A percentile compares a stretch with the other conserved stretches of the same genome.
phyloP scores from a whole-genome alignment of 2,113 vertebrate genomes.

The Hylia prasina region DNA sequence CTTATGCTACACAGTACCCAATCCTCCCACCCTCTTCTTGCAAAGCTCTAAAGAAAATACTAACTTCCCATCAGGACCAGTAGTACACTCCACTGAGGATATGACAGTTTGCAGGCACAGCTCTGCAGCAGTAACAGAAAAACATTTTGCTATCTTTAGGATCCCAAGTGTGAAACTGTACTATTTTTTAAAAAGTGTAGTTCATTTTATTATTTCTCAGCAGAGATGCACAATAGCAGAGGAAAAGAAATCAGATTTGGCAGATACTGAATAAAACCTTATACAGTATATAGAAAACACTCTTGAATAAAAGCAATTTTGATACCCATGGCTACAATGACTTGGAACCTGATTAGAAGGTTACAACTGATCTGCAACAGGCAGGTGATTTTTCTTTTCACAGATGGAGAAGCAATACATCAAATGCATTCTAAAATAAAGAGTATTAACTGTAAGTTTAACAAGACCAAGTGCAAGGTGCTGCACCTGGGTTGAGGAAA shows the following conservation, averaged over 20 bases:
- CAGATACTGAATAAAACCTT: neutral
- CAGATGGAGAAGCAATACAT: neutral
- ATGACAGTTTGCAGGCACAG: neutral
- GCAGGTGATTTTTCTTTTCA: neutral
- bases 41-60: neutral
- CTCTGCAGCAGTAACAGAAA: neutral
- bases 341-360: neutral
- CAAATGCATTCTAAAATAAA: neutral
- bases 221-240: neutral
- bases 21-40: neutral
- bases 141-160: constrained; percentile 12
- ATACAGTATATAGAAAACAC: neutral
- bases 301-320: neutral
- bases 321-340: neutral
- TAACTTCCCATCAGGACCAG: neutral
- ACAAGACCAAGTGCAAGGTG: neutral
- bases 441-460: neutral
- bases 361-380: neutral
- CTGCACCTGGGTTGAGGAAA: neutral
- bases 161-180: neutral
- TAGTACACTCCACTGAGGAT: neutral
- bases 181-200: neutral
- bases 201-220: neutral
- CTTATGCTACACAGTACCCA: neutral
- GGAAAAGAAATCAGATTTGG: neutral